phyloP scores from a whole-genome alignment of 2,113 vertebrate genomes.

The Morone chrysops region DNA sequence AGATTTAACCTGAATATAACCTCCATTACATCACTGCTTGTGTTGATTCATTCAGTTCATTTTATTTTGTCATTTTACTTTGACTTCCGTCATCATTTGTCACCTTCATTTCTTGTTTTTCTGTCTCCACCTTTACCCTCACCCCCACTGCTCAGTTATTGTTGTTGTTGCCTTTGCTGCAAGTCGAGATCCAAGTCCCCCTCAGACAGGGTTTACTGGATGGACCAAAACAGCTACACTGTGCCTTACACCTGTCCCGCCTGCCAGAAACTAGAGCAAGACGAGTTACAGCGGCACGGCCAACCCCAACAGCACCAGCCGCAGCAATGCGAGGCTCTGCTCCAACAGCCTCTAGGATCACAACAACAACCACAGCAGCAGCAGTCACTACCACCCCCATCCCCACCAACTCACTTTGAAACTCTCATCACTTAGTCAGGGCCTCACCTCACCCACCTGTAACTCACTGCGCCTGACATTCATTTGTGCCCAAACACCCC shows the following conservation, averaged over 20 bases:
- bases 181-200: slow-evolving; percentile 49
- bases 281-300: slow-evolving; percentile 54
- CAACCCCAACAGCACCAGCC: slow-evolving; percentile 1
- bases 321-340: slow-evolving; percentile 22
- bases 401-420: slow-evolving; percentile 57
- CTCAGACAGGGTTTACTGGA: slow-evolving; percentile 72
- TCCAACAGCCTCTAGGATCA: slow-evolving; percentile 28
- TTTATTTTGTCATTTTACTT: slow-evolving; percentile 39
- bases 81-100: slow-evolving; percentile 57
- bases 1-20: not conserved
- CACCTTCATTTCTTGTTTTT: slow-evolving; percentile 39
- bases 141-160: slow-evolving; percentile 48
- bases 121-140: slow-evolving; percentile 20
- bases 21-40: slow-evolving; percentile 50
- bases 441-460: not conserved
- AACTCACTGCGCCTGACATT: slow-evolving; percentile 13
- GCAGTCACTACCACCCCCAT: not conserved
- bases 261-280: slow-evolving; percentile 77
- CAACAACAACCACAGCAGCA: slow-evolving; percentile 5
- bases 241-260: slow-evolving; percentile 77
- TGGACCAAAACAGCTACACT: slow-evolving; percentile 56
- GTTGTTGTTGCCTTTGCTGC: slow-evolving; percentile 62
- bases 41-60: slow-evolving; percentile 29
- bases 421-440: slow-evolving; percentile 73
- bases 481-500: slow-evolving; percentile 41